Evolutionary conservation across 2,888 invertebrate species (phyloP), one percentile per base, ranked within the genome.

Genomic region (Tiliacea citrago): DNA sequence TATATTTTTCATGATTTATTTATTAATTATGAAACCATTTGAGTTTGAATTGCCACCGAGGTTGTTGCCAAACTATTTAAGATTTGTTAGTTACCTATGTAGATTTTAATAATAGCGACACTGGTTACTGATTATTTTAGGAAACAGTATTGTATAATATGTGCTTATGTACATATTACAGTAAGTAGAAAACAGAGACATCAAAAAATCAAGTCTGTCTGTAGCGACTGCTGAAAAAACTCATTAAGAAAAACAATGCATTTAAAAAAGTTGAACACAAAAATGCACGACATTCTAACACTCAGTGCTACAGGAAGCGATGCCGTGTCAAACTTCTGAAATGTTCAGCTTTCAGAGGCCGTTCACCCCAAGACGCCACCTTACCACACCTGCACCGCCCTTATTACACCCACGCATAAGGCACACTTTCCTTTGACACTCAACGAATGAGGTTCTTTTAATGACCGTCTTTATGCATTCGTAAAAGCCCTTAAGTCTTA

Each of bases 281-380:
- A 81, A 86, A 84, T 86, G 85, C 84, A 83, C 85, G 81, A 92
- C 90, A 92, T 90, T 88, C 89, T 88, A 87, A 88, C 92, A 91
- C 92, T 91, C 82, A 81, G 72, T 75, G 87, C 88, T 88, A 79
- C 90, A 92, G 93, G 94, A 94, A 95, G 92, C 92, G 90, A 91
- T 94, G 93, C 92, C 93, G 92, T 95, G 93, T 94, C 92, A 93
- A 94, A 94, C 92, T 93, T 92, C 91, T 93, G 92, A 91, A 93
- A 92, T 90, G 86, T 88, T 88, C 89, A 91, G 93, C 93, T 94
- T 95, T 93, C 94, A 94, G 91, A 82, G 95, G 91, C 91, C 95
- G 83, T 94, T 95, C 93, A 95, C 94, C 93, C 90, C 88, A 83
- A 86, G 82, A 79, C 85, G 63, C 58, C 76, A 77, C 81, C 78